These are phyloP conservation scores for Chloropsis cyanopogon DNA, from an alignment of 2,113 vertebrate species.

Conservation along the genomic window DNA sequence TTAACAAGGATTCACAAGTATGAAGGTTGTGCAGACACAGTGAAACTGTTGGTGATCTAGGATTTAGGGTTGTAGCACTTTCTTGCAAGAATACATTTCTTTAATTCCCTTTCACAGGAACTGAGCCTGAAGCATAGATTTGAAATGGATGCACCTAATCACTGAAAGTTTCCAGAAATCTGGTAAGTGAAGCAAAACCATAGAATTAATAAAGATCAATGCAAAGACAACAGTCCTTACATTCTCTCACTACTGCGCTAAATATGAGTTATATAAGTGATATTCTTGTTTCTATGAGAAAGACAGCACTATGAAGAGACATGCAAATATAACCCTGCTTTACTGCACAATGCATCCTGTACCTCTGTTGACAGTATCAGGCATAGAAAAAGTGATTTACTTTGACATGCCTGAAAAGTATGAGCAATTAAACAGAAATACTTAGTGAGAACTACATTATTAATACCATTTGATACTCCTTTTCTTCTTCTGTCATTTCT, in stretches of 20 bases:
- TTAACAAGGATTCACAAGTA: not conserved
- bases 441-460: not conserved
- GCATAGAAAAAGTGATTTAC: not conserved
- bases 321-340: not conserved
- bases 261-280: not conserved
- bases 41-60: not conserved
- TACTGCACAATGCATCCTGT: not conserved
- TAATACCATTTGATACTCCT: slow-evolving; percentile 94
- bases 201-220: not conserved
- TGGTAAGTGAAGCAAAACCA: not conserved
- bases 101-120: not conserved
- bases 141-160: not conserved
- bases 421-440: not conserved
- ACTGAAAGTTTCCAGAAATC: not conserved
- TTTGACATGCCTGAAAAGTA: not conserved
- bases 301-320: not conserved
- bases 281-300: not conserved
- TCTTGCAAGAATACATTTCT: not conserved
- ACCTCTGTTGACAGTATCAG: not conserved
- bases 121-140: not conserved
- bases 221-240: not conserved
- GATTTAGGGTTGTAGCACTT: not conserved
- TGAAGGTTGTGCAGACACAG: not conserved
- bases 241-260: not conserved
- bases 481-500: slow-evolving; percentile 97